Evolutionary conservation across 2,113 vertebrate genomes (phyloP).

Genomic region (Parus major): DNA sequence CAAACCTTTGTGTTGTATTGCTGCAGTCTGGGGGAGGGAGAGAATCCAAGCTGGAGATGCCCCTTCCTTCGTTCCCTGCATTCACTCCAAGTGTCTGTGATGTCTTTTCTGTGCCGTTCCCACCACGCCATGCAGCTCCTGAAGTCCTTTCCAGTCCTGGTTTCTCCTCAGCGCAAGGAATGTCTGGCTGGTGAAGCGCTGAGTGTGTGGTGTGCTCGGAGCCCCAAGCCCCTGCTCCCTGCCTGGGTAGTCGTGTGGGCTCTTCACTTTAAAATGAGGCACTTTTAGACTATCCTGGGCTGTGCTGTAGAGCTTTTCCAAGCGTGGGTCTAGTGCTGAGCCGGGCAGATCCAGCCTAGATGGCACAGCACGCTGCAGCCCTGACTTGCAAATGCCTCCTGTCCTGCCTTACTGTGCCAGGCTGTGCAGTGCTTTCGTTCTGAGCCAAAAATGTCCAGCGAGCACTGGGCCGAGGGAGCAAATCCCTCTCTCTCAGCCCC

Average conservation of each 20-base stretch:
- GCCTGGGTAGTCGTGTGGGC: background rate
- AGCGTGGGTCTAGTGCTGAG: background rate
- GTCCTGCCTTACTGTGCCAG: constrained; percentile 45
- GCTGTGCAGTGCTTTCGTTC: background rate
- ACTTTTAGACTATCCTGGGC: background rate
- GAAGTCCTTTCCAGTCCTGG: background rate
- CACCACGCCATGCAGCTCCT: background rate
- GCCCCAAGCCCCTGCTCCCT: background rate
- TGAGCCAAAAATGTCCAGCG: background rate
- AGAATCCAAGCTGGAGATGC: background rate
- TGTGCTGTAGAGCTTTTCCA: background rate
- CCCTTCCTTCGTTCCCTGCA: background rate
- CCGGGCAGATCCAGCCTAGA: background rate
- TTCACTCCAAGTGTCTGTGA: constrained; percentile 3
- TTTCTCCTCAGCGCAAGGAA: constrained; percentile 39
- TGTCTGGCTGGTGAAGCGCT: constrained; percentile 18
- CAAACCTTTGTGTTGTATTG: background rate
- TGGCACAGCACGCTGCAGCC: background rate
- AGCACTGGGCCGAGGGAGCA: constrained; percentile 26
- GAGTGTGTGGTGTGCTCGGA: constrained; percentile 27
- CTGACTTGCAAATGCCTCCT: constrained; percentile 5
- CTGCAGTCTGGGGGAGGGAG: background rate
- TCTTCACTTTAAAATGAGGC: constrained; percentile 27
- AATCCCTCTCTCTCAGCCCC: background rate
- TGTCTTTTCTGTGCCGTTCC: background rate